Base-by-base conservation (phyloP, 2,113 vertebrate genomes). In the Chaetops frenatus region DNA sequence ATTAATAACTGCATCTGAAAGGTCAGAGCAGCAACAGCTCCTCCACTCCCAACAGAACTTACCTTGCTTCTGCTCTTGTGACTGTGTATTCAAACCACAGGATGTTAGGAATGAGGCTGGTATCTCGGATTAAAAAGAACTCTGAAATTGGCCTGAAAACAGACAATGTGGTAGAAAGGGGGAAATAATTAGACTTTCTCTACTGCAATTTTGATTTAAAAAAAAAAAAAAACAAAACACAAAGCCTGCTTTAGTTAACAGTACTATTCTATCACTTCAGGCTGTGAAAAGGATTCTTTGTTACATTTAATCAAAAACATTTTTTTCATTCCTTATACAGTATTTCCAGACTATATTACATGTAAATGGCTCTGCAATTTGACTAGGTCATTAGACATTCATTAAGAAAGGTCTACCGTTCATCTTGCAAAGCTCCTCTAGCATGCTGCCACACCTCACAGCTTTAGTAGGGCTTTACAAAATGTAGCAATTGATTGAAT, bases 1-100 rank as follows among this genome's bases (percentile, higher is more conserved):
- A 65, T 81, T 38, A 50, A 27, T 35, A 85, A 23, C 28, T 61
- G 47, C 62, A 60, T 5, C 74, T 53, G 58, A 45, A 27, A 44
- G 80, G 70, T 54, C 18, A 70, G 56, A 73, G 24, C 73, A 91
- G 48, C 44, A 40, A 16, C 36, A 90, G 78, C 57, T 82, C 65
- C n/a, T 74, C 20, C 48, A 25, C 2, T 53, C 53, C 67, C 28
- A 31, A 22, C 7, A 28, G 9, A 33, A 74, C 98, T 98, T 96
- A 99, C 99, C 99, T 99, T 88, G 99, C 99, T 98, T 99, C 99
- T 98, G 99, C 99, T 98, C 99, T 98, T 25, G 99, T 99, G 81
- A 99, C 99, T 71, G 99, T 99, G 94, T 99, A 99, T 93, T 99
- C 99, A 97, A 99, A 99, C 99, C 99, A 99, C 92, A 99, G 97